A percentile compares a stretch with the other conserved stretches of the same genome.
Conservation (phyloP, 2,113 vertebrate species). For the Odocoileus virginianus region DNA sequence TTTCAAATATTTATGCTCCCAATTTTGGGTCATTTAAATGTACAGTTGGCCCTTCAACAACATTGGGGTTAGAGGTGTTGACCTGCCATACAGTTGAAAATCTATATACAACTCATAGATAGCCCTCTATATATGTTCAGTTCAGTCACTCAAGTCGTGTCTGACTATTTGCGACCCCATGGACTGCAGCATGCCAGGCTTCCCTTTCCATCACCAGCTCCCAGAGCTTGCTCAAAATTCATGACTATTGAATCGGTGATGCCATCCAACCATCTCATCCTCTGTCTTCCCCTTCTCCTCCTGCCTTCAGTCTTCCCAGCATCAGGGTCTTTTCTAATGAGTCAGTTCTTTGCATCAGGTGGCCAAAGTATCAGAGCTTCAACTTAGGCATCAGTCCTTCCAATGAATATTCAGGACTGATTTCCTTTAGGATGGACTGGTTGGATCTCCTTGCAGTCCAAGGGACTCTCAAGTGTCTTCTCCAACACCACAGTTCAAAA, state of each 20-base stretch:
- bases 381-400: neutral
- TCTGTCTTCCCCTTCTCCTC: neutral
- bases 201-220: neutral
- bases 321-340: neutral
- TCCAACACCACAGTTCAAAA: neutral
- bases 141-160: neutral
- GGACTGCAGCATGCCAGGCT: neutral
- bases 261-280: neutral
- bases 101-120: neutral
- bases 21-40: neutral
- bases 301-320: neutral
- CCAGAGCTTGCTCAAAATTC: neutral
- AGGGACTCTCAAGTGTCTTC: neutral
- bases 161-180: neutral
- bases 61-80: neutral
- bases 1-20: neutral
- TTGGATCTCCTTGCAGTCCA: neutral
- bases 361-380: neutral
- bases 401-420: neutral
- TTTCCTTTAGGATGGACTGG: neutral
- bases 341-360: neutral
- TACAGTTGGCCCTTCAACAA: neutral
- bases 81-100: neutral
- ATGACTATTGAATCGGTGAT: neutral
- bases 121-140: neutral